Evolutionary conservation across 2,888 invertebrate species (phyloP).

Genomic region (Ischnus inquisitorius): DNA sequence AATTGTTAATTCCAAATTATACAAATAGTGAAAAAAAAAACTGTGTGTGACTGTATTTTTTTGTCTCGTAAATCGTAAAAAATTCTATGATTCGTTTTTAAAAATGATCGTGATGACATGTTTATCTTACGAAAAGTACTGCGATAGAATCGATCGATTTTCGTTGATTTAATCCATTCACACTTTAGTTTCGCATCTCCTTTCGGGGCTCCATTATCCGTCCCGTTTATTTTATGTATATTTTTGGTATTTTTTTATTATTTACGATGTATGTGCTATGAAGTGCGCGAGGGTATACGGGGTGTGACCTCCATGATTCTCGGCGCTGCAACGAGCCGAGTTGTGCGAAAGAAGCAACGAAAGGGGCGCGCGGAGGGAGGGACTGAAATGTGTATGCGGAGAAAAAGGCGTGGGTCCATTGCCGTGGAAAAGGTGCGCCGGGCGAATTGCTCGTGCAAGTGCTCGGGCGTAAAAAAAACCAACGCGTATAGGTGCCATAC

Average conservation of each 20-base stretch:
- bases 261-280: slow-evolving; percentile 31
- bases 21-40: too few species aligned
- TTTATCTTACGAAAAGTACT: too few species aligned
- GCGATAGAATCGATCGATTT: not conserved
- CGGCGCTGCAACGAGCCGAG: slow-evolving; percentile 30
- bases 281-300: slow-evolving; percentile 21
- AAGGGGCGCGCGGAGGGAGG: too few species aligned
- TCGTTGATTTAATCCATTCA: not conserved
- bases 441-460: slow-evolving; percentile 62
- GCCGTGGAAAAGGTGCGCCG: slow-evolving; percentile 59
- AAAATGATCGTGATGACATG: too few species aligned
- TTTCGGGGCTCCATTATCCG: slow-evolving; percentile 59
- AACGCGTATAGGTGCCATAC: slow-evolving; percentile 39
- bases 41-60: too few species aligned
- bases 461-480: slow-evolving; percentile 58
- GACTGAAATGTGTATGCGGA: slow-evolving; percentile 30
- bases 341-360: slow-evolving; percentile 43
- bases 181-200: slow-evolving; percentile 30
- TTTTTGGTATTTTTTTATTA: slow-evolving; percentile 20
- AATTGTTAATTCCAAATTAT: too few species aligned
- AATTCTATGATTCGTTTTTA: too few species aligned
- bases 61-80: too few species aligned
- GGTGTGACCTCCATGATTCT: slow-evolving; percentile 16
- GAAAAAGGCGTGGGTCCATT: slow-evolving; percentile 21
- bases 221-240: slow-evolving; percentile 62